These are phyloP conservation scores for Cyprinella venusta DNA, from an alignment of 2,797 vertebrate species.

Conservation along the genomic window DNA sequence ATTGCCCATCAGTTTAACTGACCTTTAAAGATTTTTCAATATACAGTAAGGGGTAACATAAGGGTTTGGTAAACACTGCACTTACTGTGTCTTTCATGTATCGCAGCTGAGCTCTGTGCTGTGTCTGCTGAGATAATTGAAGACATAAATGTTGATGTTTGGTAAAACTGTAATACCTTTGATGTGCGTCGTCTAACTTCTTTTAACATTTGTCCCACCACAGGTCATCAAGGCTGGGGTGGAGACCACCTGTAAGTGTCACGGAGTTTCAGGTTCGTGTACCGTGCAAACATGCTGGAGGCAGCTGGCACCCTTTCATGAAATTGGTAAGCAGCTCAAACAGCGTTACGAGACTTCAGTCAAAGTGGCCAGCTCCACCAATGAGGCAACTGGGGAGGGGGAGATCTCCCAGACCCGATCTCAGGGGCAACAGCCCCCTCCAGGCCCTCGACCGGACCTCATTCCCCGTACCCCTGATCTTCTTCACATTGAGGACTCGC, in stretches of 20 bases:
- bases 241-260: conserved; percentile 98
- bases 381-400: conserved; percentile 92
- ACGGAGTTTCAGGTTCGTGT: conserved; percentile 96
- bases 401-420: conserved; percentile 86
- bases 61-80: conserved; percentile 37
- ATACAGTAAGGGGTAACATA: conserved; percentile 11
- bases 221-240: conserved; percentile 97
- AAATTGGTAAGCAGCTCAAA: conserved; percentile 96
- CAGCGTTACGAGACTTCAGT: conserved; percentile 93
- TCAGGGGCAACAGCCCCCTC: conserved; percentile 64
- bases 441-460: conserved; percentile 80
- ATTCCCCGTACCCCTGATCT: conserved; percentile 94
- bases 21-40: conserved; percentile 5
- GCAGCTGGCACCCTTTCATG: conserved; percentile 95
- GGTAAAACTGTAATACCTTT: conserved; percentile 18
- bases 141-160: conserved; percentile 35
- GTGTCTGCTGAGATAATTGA: conserved; percentile 75
- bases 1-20: conserved; percentile 26
- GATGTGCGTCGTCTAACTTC: conserved; percentile 32
- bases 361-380: conserved; percentile 95
- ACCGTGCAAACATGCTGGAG: conserved; percentile 98
- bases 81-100: conserved; percentile 23
- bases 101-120: conserved; percentile 43
- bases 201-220: conserved; percentile 34
- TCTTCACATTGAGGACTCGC: conserved; percentile 98